phyloP scores from a whole-genome alignment of 2,888 invertebrate genomes.

The Andrena minutula region DNA sequence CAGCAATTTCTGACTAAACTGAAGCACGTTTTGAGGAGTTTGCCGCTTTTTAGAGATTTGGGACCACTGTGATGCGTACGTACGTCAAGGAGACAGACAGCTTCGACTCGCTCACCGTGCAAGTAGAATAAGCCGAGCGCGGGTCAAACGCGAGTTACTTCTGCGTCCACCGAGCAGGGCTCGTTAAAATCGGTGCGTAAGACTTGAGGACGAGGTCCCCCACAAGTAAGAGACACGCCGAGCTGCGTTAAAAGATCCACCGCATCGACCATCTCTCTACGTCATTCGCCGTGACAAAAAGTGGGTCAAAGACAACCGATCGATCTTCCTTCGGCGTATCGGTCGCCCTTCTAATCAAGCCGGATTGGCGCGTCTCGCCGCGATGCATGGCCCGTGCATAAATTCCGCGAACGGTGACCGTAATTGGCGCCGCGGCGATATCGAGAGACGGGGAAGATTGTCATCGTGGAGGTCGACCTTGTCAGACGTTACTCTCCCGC shows the following conservation, averaged over 20 bases:
- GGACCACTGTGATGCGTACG: no score
- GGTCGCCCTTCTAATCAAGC: constrained; percentile 54
- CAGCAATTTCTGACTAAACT: no score
- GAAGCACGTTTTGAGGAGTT: no score
- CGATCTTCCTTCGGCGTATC: constrained; percentile 53
- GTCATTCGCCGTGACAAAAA: constrained; percentile 40
- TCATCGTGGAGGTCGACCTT: constrained; percentile 70
- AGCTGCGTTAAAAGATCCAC: constrained; percentile 16
- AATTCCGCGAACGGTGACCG: constrained; percentile 63
- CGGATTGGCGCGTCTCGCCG: constrained; percentile 28
- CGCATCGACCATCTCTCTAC: neutral
- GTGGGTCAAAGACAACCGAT: constrained; percentile 65
- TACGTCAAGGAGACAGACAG: no score
- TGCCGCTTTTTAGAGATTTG: no score
- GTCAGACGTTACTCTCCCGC: constrained; percentile 49
- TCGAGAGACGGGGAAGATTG: constrained; percentile 62
- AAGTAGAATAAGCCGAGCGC: no score
- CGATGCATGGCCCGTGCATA: constrained; percentile 60
- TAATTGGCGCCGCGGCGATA: constrained; percentile 71
- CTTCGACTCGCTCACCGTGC: no score
- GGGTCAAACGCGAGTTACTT: neutral
- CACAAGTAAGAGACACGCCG: neutral
- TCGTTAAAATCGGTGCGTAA: no score
- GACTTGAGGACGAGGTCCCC: neutral
- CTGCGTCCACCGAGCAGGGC: neutral